Evolutionary conservation across 2,888 invertebrate species (phyloP).

Genomic region (Spisula subtruncata): DNA sequence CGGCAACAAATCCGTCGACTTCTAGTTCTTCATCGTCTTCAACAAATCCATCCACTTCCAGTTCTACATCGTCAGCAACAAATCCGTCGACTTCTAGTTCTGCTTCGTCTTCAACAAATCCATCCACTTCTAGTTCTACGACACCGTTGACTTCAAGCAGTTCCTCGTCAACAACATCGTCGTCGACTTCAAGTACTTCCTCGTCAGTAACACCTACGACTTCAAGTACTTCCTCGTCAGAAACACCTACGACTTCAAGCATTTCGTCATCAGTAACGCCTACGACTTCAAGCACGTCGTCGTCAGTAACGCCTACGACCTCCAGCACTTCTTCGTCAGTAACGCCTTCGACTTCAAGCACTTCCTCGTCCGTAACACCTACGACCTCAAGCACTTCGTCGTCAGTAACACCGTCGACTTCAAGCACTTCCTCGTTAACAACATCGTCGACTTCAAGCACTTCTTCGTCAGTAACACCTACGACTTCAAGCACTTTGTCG

Average conservation of each 20-base stretch:
- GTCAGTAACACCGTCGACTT: not conserved
- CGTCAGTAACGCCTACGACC: not conserved
- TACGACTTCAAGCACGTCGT: conserved; percentile 8
- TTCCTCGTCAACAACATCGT: not conserved
- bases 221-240: not conserved
- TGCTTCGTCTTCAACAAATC: not conserved
- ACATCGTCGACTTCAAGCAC: not conserved
- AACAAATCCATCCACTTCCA: not conserved
- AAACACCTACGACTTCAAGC: conserved; percentile 8
- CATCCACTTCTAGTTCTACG: not conserved
- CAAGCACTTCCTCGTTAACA: not conserved
- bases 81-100: not conserved
- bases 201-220: not conserved
- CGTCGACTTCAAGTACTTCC: not conserved
- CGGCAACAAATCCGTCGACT: not conserved
- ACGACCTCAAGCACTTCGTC: too few relatives aligned
- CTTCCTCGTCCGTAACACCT: too few relatives aligned
- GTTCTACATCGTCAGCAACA: not conserved
- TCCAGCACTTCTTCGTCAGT: too few relatives aligned
- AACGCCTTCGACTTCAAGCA: too few relatives aligned
- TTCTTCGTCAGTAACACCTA: conserved; percentile 7
- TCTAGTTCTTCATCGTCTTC: not conserved
- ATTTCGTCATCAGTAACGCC: not conserved
- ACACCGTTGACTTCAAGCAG: not conserved
- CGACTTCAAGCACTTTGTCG: not conserved